Conservation (phyloP, 1,140 invertebrate species). For the Pseudomyrmex gracilis region DNA sequence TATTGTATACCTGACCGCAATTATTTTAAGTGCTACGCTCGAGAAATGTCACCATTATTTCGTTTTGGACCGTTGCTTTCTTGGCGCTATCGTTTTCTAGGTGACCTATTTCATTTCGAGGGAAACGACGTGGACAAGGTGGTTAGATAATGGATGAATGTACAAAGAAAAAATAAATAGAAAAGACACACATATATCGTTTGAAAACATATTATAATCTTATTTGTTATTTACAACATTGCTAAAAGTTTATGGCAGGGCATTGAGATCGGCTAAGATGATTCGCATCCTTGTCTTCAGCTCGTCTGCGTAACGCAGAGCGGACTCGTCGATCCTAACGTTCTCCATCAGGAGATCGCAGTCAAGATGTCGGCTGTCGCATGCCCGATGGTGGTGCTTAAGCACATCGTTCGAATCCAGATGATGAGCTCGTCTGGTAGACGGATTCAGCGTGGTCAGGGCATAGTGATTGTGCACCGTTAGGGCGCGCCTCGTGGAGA, state of each 20-base stretch:
- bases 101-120: slow-evolving; percentile 26
- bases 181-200: neutral
- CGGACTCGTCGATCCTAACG: slow-evolving; percentile 76
- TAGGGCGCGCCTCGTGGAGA: slow-evolving; percentile 88
- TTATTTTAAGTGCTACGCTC: slow-evolving; percentile 14
- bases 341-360: slow-evolving; percentile 80
- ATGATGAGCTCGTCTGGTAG: slow-evolving; percentile 85
- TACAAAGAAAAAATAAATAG: neutral
- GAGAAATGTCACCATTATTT: slow-evolving; percentile 15
- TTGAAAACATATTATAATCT: neutral
- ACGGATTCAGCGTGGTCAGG: slow-evolving; percentile 87
- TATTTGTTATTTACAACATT: slow-evolving; percentile 66
- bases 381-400: slow-evolving; percentile 81
- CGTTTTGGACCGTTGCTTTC: slow-evolving; percentile 3
- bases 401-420: slow-evolving; percentile 79
- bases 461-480: slow-evolving; percentile 92
- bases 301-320: slow-evolving; percentile 76
- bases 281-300: slow-evolving; percentile 77
- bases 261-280: slow-evolving; percentile 69
- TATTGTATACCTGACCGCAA: slow-evolving; percentile 1
- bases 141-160: neutral
- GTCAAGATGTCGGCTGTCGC: slow-evolving; percentile 79
- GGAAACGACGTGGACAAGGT: neutral
- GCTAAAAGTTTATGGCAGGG: slow-evolving; percentile 33
- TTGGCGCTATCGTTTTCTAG: slow-evolving; percentile 12